Evolutionary conservation across 2,888 invertebrate species (phyloP), one percentile per base, ranked within the genome.

Genomic region (Drosophila meridionalis): DNA sequence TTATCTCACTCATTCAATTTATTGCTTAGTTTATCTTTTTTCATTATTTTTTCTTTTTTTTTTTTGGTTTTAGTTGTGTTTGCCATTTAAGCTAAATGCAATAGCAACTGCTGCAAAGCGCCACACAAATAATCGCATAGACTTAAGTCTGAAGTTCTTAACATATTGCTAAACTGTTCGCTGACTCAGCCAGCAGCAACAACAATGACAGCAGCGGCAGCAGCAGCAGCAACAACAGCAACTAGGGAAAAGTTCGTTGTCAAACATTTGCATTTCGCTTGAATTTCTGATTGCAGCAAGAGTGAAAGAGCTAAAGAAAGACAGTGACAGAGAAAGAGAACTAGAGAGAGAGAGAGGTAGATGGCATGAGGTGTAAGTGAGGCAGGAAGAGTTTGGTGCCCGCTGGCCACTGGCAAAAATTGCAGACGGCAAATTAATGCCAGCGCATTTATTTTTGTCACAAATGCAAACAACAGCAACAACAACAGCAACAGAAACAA

Each of bases 261-360:
- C 82, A 89, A 85, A 85, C 89, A 85, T 85, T 85, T 85, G 84
- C 85, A 89, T 86, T 85, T 85, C 89, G 84, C 87, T 83, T 89
- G 89, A 89, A 85, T 82, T 85, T 87, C 72, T 76, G 76, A 89
- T 89, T 85, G 85, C 89, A 81, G 71, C 73, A 78, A 70, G 60
- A 73, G 62, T 34, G 47, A 60, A 70, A 40, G 36, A 48, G 28
- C 14, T 34, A 55, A 5, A 12, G 52, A n/a, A 40, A 20, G 40
- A 20, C 8, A 62, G 45, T 38, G 65, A 53, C 40, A n/a, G 43
- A 58, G 30, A 65, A 42, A 9, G n/a, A 11, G n/a, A 48, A 48
- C 40, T 32, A 26, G 34, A 45, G 58, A 28, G 45, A 26, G 9
- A 36, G 11, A 28, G 36, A 14, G 28, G 8, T 56, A 50, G 43